A percentile compares a stretch with the other conserved stretches of the same genome.
These are phyloP conservation scores for Maniola hyperantus DNA, from an alignment of 2,888 invertebrate genomes.

Conservation along the genomic window DNA sequence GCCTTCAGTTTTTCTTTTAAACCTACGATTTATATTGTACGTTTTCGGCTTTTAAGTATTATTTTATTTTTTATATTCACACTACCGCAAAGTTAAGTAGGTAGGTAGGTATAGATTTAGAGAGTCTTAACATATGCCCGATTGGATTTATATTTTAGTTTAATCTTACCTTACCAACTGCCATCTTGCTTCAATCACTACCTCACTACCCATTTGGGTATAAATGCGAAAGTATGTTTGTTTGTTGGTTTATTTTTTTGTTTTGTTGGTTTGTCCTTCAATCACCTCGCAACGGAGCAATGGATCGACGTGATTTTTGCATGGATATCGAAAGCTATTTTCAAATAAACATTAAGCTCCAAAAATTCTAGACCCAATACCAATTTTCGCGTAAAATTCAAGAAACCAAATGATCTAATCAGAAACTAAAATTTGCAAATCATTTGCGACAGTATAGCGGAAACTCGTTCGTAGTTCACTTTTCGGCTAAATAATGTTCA, in stretches of 20 bases:
- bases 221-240: too few species aligned
- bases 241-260: too few species aligned
- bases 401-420: constrained; percentile 2
- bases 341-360: too few species aligned
- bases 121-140: neutral
- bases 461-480: constrained; percentile 15
- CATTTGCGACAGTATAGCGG: neutral
- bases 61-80: neutral
- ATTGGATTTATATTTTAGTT: neutral
- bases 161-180: too few species aligned
- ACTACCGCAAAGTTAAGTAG: neutral
- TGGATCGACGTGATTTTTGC: too few species aligned
- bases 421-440: constrained; percentile 9
- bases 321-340: too few species aligned
- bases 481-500: constrained; percentile 14
- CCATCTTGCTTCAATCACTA: too few species aligned
- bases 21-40: neutral
- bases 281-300: too few species aligned
- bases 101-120: too few species aligned
- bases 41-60: neutral
- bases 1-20: constrained; percentile 1
- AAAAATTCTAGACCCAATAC: neutral
- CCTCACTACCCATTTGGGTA: too few species aligned
- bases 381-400: neutral
- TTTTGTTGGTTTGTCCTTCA: too few species aligned